phyloP scores from a whole-genome alignment of 2,888 invertebrate species.

The Drosophila pullipes region DNA sequence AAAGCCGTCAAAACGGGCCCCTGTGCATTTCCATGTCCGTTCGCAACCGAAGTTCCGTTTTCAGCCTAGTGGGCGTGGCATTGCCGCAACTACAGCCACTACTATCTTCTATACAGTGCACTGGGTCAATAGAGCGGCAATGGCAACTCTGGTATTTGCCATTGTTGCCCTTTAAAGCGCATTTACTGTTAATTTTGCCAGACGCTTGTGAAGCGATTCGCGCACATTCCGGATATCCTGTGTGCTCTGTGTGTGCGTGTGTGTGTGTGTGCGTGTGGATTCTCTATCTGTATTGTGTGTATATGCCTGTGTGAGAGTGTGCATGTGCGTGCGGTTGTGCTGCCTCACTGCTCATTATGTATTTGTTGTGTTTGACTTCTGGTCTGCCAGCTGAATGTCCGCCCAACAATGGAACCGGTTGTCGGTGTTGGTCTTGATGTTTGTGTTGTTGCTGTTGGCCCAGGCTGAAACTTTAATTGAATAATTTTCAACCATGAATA shows the following conservation, averaged over 20 bases:
- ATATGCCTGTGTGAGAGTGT: neutral
- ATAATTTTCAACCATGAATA: conserved; percentile 79
- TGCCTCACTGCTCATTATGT: conserved; percentile 76
- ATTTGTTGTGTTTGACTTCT: conserved; percentile 71
- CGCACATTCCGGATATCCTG: conserved; percentile 75
- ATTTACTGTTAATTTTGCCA: conserved; percentile 80
- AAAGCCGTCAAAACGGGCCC: conserved; percentile 40
- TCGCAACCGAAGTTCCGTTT: conserved; percentile 52
- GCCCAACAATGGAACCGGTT: conserved; percentile 6
- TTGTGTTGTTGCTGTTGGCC: conserved; percentile 27
- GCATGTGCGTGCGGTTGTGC: conserved; percentile 30
- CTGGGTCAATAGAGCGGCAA: conserved; percentile 77
- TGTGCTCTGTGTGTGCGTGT: conserved; percentile 14
- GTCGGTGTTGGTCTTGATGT: conserved; percentile 6
- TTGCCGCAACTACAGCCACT: conserved; percentile 6
- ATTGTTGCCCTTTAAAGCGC: conserved; percentile 79
- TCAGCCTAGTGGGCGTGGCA: conserved; percentile 35
- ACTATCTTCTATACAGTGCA: conserved; percentile 54
- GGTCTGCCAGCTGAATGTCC: conserved; percentile 32
- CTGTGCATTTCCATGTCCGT: conserved; percentile 60
- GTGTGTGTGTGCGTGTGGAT: neutral
- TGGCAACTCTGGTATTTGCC: conserved; percentile 61
- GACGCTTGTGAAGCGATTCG: conserved; percentile 71
- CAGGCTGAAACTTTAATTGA: conserved; percentile 74
- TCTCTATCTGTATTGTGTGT: conserved; percentile 1